Conservation (phyloP, 2,888 invertebrate species). For the Homarus gammarus region DNA sequence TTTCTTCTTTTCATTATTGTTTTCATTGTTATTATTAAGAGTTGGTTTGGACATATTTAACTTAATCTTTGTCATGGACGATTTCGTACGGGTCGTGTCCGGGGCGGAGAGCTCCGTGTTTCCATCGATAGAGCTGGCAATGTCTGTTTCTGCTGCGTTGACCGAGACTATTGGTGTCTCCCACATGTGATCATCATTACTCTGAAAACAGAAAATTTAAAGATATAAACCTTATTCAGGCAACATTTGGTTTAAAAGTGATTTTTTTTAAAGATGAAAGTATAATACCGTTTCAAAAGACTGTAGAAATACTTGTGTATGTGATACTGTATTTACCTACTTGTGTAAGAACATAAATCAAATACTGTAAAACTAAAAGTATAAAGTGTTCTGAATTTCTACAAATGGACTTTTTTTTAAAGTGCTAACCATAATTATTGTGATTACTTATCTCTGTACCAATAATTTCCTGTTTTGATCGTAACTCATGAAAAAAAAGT, state of each 20-base stretch:
- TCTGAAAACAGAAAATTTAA: conserved; percentile 3
- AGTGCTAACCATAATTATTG: too few species aligned
- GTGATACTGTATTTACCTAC: too few species aligned
- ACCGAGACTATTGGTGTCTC: conserved; percentile 32
- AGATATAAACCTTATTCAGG: neutral
- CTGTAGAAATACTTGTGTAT: too few species aligned
- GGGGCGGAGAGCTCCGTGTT: conserved; percentile 63
- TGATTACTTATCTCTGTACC: too few species aligned
- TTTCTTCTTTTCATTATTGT: conserved; percentile 24
- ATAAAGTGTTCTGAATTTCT: too few species aligned
- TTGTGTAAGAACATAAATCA: too few species aligned
- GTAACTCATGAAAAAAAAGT: neutral
- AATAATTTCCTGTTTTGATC: too few species aligned
- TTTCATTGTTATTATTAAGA: conserved; percentile 7
- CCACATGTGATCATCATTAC: conserved; percentile 15
- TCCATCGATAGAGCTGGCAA: conserved; percentile 72
- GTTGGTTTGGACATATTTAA: conserved; percentile 65
- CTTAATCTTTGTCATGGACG: conserved; percentile 58
- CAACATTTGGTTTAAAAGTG: neutral
- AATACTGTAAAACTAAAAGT: too few species aligned
- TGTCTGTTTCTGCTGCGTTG: conserved; percentile 65
- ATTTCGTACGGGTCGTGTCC: conserved; percentile 9
- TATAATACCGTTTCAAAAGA: too few species aligned
- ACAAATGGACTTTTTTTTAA: too few species aligned
- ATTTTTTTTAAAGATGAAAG: too few species aligned